A percentile compares a stretch with the other conserved stretches of the same genome.
Evolutionary conservation across 2,797 vertebrate genomes (phyloP).

Genomic region (Tragopan temminckii): DNA sequence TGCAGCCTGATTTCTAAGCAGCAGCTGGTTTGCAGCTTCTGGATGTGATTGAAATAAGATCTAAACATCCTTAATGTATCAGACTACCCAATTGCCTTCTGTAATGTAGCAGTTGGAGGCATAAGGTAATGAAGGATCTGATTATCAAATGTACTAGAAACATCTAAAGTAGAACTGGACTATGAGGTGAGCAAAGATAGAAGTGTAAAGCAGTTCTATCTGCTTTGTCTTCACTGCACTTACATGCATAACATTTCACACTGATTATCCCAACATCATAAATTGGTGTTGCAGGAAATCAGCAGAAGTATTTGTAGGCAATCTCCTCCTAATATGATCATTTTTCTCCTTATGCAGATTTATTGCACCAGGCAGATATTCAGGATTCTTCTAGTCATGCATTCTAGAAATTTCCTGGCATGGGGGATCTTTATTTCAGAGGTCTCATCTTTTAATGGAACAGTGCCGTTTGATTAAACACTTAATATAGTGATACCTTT

Average conservation of each 20-base stretch:
- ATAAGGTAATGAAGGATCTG: neutral
- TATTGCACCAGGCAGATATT: neutral
- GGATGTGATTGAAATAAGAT: neutral
- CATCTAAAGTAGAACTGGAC: neutral
- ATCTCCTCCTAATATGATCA: neutral
- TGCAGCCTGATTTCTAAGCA: neutral
- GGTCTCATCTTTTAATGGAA: neutral
- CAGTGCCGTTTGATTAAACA: conserved; percentile 22
- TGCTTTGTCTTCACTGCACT: neutral
- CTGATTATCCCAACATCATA: neutral
- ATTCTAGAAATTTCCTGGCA: neutral
- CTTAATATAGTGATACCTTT: neutral
- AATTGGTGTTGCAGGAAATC: neutral
- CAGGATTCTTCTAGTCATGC: neutral
- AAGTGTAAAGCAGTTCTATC: neutral
- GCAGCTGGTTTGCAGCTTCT: neutral
- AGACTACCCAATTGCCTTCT: neutral
- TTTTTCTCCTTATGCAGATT: neutral
- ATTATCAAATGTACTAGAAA: neutral
- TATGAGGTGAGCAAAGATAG: neutral
- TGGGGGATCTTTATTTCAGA: neutral
- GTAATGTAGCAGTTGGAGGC: neutral
- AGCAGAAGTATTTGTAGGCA: neutral
- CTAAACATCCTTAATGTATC: neutral
- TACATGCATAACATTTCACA: neutral